Conservation (phyloP, 2,113 vertebrate genomes). For the Heterotilapia buettikoferi region DNA sequence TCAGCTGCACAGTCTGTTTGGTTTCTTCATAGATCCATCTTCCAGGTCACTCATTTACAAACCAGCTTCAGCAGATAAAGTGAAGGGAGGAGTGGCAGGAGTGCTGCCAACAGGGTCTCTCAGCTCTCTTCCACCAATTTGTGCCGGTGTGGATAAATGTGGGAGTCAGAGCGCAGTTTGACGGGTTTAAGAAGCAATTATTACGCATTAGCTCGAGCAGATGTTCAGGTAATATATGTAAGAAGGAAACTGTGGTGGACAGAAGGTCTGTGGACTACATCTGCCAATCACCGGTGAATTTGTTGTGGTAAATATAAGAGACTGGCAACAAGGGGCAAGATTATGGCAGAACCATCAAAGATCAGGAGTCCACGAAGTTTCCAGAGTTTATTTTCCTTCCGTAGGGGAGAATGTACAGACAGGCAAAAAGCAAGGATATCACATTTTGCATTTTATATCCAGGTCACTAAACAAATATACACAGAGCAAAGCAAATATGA, state of each 20-base stretch:
- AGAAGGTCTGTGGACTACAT: background rate
- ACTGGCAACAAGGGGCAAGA: background rate
- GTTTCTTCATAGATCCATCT: background rate
- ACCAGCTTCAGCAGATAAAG: background rate
- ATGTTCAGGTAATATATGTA: background rate
- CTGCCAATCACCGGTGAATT: background rate
- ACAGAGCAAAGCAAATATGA: constrained; percentile 25
- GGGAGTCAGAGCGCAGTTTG: background rate
- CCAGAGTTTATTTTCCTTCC: constrained; percentile 57
- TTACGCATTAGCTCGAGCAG: background rate
- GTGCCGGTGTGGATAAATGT: background rate
- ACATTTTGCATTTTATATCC: constrained; percentile 53
- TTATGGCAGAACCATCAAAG: background rate
- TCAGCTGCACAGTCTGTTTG: background rate
- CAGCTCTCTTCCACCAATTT: background rate
- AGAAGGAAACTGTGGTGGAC: background rate
- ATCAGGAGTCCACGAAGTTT: background rate
- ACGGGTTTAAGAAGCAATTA: background rate
- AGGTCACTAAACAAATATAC: constrained; percentile 40
- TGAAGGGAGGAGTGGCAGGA: background rate
- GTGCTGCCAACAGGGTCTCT: background rate
- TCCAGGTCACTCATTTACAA: background rate
- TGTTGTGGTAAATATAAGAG: background rate
- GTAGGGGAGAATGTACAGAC: constrained; percentile 45
- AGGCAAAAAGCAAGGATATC: constrained; percentile 56